These are phyloP conservation scores for Zaprionus tsacasi DNA, from an alignment of 1,140 invertebrate species.

Conservation along the genomic window DNA sequence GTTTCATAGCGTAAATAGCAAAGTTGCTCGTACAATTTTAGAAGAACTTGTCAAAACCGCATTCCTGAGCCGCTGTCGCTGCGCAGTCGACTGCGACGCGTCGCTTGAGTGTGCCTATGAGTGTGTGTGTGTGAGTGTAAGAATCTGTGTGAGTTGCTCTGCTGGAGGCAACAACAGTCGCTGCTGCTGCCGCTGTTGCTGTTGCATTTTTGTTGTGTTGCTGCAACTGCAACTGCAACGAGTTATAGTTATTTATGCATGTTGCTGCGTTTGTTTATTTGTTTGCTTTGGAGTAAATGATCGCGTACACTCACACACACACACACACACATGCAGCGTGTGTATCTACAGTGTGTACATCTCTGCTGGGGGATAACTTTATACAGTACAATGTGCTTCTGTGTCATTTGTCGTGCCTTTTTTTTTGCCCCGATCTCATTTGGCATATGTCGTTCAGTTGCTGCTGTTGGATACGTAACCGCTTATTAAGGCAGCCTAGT, in stretches of 20 bases:
- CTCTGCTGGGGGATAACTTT: conserved; percentile 48
- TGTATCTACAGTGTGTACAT: conserved; percentile 38
- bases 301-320: conserved; percentile 61
- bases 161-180: conserved; percentile 65
- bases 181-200: conserved; percentile 35
- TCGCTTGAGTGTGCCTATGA: conserved; percentile 12
- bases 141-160: conserved; percentile 56
- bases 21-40: conserved; percentile 83
- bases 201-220: conserved; percentile 44
- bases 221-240: conserved; percentile 73
- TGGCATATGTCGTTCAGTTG: conserved; percentile 17
- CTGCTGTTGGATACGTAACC: conserved; percentile 11
- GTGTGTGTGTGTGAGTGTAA: conserved; percentile 21
- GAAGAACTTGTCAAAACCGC: conserved; percentile 84
- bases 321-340: conserved; percentile 11
- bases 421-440: conserved; percentile 40
- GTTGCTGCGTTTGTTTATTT: conserved; percentile 77
- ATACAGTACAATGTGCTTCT: conserved; percentile 21
- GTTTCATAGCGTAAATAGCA: conserved; percentile 83
- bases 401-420: conserved; percentile 51
- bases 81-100: conserved; percentile 42
- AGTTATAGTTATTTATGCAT: conserved; percentile 83
- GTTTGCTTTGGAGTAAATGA: conserved; percentile 80
- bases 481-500: not conserved
- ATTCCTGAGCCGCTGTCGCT: conserved; percentile 70